A percentile compares a stretch with the other conserved stretches of the same genome.
These are phyloP conservation scores for Pseudochirops corinnae DNA, from an alignment of 2,797 vertebrate genomes.

Conservation along the genomic window DNA sequence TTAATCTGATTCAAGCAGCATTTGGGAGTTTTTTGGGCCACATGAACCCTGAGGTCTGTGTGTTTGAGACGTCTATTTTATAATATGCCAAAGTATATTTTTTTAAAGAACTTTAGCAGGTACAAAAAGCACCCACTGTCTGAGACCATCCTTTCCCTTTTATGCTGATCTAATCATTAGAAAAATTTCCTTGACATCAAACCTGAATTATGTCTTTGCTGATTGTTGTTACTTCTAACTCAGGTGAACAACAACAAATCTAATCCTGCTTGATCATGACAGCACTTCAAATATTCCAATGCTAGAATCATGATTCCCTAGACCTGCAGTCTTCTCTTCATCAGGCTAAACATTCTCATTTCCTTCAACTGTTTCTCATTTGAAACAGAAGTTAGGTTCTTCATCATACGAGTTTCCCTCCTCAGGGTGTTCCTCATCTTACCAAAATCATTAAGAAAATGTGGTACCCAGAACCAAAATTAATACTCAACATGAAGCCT, in stretches of 20 bases:
- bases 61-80: background rate
- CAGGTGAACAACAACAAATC: background rate
- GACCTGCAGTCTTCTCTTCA: background rate
- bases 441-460: background rate
- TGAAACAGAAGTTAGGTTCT: background rate
- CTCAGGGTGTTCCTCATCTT: background rate
- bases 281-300: background rate
- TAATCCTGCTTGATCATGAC: background rate
- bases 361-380: background rate
- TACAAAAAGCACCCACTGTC: background rate
- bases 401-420: background rate
- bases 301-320: background rate
- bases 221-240: background rate
- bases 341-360: background rate
- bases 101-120: background rate
- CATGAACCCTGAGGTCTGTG: background rate
- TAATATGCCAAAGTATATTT: too few relatives aligned
- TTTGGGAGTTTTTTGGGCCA: background rate
- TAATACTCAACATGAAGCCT: background rate
- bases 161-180: background rate
- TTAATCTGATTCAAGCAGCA: background rate
- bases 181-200: background rate
- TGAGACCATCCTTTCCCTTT: background rate
- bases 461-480: background rate
- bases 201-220: background rate